These are phyloP conservation scores for Enteromius unitaeniatus DNA, from an alignment of 2,797 vertebrate species.

Conservation along the genomic window DNA sequence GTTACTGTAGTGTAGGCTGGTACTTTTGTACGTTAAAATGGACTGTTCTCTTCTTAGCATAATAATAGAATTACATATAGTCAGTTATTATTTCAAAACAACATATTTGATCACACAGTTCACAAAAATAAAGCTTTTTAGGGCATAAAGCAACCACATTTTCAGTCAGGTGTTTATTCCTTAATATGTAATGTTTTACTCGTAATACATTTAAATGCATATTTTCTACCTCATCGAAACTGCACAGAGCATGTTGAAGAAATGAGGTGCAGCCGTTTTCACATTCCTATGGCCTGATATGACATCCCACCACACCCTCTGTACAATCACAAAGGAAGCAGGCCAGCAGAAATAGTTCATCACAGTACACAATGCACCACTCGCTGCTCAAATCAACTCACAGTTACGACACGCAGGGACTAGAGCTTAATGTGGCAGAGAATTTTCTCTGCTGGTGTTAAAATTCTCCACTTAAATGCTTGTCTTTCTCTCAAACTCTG, in stretches of 20 bases:
- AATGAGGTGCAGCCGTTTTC: constrained; percentile 38
- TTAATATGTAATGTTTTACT: constrained; percentile 12
- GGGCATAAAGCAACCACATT: background rate
- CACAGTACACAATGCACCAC: constrained; percentile 30
- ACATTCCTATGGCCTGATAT: constrained; percentile 45
- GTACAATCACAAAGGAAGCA: constrained; percentile 50
- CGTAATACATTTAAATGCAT: background rate
- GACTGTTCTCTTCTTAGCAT: background rate
- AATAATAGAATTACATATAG: background rate
- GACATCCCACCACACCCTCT: constrained; percentile 34
- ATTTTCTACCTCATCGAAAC: constrained; percentile 18
- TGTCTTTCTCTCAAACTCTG: constrained; percentile 1
- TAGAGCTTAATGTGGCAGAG: constrained; percentile 5
- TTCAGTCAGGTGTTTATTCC: constrained; percentile 53
- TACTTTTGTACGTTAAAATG: background rate
- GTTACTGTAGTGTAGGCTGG: background rate
- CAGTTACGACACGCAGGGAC: constrained; percentile 12
- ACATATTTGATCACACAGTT: background rate
- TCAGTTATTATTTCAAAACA: background rate
- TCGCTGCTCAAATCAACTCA: constrained; percentile 27
- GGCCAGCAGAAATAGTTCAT: constrained; percentile 41
- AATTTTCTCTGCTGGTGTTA: background rate
- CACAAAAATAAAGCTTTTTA: background rate
- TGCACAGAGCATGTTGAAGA: constrained; percentile 21
- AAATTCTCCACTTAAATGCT: constrained; percentile 12